A percentile compares a stretch with the other conserved stretches of the same genome.
Conservation (phyloP, 2,113 vertebrate genomes). For the Xenus cinereus region DNA sequence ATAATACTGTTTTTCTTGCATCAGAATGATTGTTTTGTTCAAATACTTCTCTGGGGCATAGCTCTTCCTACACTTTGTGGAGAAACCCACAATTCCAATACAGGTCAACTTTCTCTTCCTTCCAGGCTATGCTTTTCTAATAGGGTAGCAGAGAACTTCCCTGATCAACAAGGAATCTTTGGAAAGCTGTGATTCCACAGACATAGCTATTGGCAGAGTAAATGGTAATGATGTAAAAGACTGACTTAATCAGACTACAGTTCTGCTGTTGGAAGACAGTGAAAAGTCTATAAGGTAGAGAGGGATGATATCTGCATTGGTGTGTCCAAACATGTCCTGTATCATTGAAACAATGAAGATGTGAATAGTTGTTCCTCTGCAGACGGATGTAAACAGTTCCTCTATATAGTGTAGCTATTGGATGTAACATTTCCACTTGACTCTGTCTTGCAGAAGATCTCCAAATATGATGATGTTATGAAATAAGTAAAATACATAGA, state of each 20-base stretch:
- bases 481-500: background rate
- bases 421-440: background rate
- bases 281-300: background rate
- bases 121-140: background rate
- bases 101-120: background rate
- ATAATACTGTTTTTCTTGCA: conserved; percentile 27
- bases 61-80: background rate
- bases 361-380: background rate
- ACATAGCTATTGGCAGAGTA: background rate
- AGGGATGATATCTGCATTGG: background rate
- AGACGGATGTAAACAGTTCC: background rate
- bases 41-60: background rate
- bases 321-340: background rate
- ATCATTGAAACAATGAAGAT: background rate
- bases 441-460: background rate
- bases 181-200: background rate
- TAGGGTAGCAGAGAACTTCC: background rate
- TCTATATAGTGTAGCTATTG: background rate
- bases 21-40: conserved; percentile 35
- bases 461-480: background rate
- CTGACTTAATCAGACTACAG: background rate
- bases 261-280: background rate
- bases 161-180: background rate
- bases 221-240: background rate
- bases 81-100: background rate